Conservation (phyloP, 2,113 vertebrate genomes). For the Hyaena hyaena region DNA sequence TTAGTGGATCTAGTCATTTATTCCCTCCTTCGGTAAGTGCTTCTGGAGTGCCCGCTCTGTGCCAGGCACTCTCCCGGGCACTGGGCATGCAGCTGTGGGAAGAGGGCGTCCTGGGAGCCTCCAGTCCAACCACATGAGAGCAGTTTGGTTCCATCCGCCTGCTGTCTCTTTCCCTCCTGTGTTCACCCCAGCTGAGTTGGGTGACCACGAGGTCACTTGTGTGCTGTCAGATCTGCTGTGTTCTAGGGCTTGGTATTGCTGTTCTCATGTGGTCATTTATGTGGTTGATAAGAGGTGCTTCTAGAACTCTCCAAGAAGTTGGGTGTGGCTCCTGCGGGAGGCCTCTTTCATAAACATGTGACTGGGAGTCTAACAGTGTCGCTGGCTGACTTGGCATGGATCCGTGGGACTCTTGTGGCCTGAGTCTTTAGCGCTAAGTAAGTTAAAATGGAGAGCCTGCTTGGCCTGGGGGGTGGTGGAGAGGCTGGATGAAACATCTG, state of each 20-base stretch:
- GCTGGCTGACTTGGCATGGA: fast-evolving
- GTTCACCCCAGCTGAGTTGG: neutral
- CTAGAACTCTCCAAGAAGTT: neutral
- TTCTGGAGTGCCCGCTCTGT: neutral
- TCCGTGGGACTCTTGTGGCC: neutral
- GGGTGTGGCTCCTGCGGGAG: neutral
- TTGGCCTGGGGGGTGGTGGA: neutral
- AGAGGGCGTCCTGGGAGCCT: too few relatives aligned
- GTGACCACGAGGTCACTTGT: neutral
- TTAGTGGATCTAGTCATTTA: neutral
- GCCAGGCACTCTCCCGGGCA: neutral
- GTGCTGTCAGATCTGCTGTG: neutral
- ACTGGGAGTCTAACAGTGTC: too few relatives aligned
- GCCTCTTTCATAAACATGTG: neutral
- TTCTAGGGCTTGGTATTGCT: neutral
- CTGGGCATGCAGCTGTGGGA: neutral
- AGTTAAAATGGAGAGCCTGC: neutral
- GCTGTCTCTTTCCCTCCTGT: fast-evolving
- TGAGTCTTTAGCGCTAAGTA: neutral
- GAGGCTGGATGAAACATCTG: neutral
- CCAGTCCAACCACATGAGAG: fast-evolving
- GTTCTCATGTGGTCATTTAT: neutral
- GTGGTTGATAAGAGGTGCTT: neutral
- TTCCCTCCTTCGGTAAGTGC: neutral
- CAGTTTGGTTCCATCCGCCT: too few relatives aligned